These are phyloP conservation scores for Bombyx mori DNA, from an alignment of 1,140 invertebrate genomes.

Conservation along the genomic window ASM3026992v2 NC_085111.1:12945001-12945500, in stretches of 20 bases:
- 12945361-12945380: constrained; percentile 49
- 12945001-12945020: too few relatives aligned
- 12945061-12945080: too few relatives aligned
- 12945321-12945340: constrained; percentile 37
- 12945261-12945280: constrained; percentile 32
- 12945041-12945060: too few relatives aligned
- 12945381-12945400: constrained; percentile 37
- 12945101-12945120: too few relatives aligned
- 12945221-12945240: too few relatives aligned
- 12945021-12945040: too few relatives aligned
- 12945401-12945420: constrained; percentile 46
- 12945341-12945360: constrained; percentile 34
- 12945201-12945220: too few relatives aligned
- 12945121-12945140: too few relatives aligned
- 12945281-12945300: constrained; percentile 45
- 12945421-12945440: constrained; percentile 39
- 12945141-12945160: too few relatives aligned
- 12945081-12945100: too few relatives aligned
- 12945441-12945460: constrained; percentile 35
- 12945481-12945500: constrained; percentile 33
- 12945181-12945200: too few relatives aligned
- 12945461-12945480: constrained; percentile 28
- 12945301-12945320: constrained; percentile 43
- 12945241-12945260: not conserved
- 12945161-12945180: too few relatives aligned